These are phyloP conservation scores for Battus philenor DNA, from an alignment of 1,140 invertebrate species.

Conservation along the genomic window DNA sequence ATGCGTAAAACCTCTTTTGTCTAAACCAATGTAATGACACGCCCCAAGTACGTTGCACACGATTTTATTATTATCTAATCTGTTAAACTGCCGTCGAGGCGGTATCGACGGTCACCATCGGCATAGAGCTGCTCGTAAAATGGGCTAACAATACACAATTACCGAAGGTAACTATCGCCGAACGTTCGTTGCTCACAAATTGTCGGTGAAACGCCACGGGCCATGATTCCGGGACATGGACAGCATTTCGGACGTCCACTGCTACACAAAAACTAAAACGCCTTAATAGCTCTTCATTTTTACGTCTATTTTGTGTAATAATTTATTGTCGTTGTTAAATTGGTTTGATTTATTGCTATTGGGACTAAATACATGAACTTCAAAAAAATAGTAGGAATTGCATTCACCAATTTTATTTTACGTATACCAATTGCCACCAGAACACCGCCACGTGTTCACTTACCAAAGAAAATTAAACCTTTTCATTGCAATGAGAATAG, in stretches of 20 bases:
- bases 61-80: conserved; percentile 11
- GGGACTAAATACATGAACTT: too few species aligned
- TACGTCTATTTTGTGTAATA: too few species aligned
- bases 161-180: conserved; percentile 17
- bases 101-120: conserved; percentile 6
- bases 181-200: conserved; percentile 21
- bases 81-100: conserved; percentile 6
- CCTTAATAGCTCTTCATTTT: too few species aligned
- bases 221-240: conserved; percentile 24
- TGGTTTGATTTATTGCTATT: too few species aligned
- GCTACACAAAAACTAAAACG: too few species aligned
- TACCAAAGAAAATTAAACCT: too few species aligned
- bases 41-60: neutral
- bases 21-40: conserved; percentile 12
- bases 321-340: too few species aligned
- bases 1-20: conserved; percentile 7
- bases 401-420: too few species aligned
- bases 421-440: too few species aligned
- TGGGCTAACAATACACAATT: conserved; percentile 17
- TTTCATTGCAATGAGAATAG: too few species aligned
- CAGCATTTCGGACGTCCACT: conserved; percentile 7
- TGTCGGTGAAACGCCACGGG: conserved; percentile 23
- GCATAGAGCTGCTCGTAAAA: conserved; percentile 1
- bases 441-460: too few species aligned
- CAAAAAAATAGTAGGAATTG: too few species aligned